phyloP scores from a whole-genome alignment of 2,797 vertebrate genomes.

The Aselliscus stoliczkanus region DNA sequence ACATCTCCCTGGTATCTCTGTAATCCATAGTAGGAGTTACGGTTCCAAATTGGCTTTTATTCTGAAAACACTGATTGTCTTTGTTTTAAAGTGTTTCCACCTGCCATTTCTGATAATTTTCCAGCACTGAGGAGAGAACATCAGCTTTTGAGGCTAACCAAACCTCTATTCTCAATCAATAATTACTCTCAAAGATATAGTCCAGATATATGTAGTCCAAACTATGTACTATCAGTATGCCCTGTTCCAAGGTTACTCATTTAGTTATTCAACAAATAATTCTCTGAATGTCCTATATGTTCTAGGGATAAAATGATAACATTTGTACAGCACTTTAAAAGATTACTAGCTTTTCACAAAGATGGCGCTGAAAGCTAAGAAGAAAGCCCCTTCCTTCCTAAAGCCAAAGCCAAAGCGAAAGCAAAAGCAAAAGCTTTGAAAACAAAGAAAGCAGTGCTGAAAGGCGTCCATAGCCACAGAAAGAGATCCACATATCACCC shows the following conservation, averaged over 20 bases:
- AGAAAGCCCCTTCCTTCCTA: too few species aligned
- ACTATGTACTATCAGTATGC: neutral
- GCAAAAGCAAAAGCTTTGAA: too few species aligned
- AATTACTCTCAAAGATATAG: constrained; percentile 17
- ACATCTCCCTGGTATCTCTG: neutral
- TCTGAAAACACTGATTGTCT: neutral
- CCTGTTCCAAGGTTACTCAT: neutral
- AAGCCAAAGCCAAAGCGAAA: too few species aligned
- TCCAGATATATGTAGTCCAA: neutral
- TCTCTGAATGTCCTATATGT: neutral
- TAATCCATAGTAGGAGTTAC: neutral
- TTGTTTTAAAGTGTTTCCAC: neutral
- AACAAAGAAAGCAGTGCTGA: too few species aligned
- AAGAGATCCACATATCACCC: too few species aligned
- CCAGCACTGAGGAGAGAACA: neutral
- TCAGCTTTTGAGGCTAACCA: neutral
- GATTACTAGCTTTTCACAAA: neutral
- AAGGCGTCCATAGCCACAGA: too few species aligned
- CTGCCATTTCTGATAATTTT: neutral
- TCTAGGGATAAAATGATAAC: constrained; percentile 7
- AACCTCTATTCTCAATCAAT: constrained; percentile 6
- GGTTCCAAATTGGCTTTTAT: neutral
- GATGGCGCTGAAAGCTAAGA: too few species aligned
- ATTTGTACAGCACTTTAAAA: constrained; percentile 22
- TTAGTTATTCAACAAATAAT: neutral